Conservation (phyloP, 53 echinoderm and acorn worm genomes). For the Zoroaster sp. region DNA sequence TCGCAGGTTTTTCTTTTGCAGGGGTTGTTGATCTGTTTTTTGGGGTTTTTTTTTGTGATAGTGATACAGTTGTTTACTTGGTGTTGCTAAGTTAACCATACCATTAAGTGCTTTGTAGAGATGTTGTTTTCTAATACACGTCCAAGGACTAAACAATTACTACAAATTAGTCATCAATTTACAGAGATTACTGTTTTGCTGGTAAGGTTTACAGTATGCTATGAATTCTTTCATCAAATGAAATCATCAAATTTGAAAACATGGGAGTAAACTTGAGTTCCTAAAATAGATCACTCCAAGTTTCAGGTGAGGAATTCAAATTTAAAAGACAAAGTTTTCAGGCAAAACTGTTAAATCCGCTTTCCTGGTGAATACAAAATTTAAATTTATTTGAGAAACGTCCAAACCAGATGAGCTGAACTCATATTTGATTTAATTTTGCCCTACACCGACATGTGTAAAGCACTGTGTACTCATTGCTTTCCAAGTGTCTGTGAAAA, state of each 20-base stretch:
- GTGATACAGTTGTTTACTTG: neutral
- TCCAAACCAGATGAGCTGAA: no score
- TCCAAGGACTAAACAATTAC: neutral
- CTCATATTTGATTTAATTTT: no score
- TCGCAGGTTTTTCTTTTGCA: neutral
- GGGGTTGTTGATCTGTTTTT: neutral
- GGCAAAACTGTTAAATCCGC: no score
- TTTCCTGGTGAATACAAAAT: no score
- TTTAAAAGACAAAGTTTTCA: no score
- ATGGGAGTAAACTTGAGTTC: no score
- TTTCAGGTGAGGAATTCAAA: no score
- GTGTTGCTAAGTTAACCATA: neutral
- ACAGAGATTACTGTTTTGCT: slow-evolving; percentile 30
- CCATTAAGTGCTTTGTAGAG: neutral
- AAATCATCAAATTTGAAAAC: neutral
- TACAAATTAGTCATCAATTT: neutral
- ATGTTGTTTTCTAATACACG: neutral
- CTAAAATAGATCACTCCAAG: no score
- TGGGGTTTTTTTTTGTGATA: neutral
- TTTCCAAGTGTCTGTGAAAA: no score
- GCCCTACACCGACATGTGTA: no score
- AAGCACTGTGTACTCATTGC: no score
- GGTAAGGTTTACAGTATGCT: neutral
- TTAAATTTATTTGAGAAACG: no score
- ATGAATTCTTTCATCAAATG: neutral